Base-by-base conservation (phyloP, 2,113 vertebrate species). In the Rhegmatorhina hoffmannsi region DNA sequence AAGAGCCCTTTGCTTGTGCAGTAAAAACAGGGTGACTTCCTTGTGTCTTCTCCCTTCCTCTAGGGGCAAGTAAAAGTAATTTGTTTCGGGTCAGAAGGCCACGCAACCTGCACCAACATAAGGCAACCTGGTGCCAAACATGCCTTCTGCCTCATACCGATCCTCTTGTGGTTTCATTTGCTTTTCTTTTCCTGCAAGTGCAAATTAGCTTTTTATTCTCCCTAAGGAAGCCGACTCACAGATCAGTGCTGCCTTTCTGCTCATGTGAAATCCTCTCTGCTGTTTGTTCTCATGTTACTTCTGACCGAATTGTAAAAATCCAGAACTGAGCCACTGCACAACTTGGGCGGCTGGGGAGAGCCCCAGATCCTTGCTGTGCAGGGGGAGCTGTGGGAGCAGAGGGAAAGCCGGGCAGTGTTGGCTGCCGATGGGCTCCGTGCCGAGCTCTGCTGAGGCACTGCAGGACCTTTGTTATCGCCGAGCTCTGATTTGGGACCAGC, bases 21-120 rank as follows among this genome's bases (percentile, higher is more conserved):
- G 13, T 50, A 91, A 34, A n/a, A 77, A n/a, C 14, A 5, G 4
- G 4, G 18, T 4, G 3, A 49, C 68, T 89, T 64, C 79, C 59
- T 91, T 3, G 0, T 38, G 8, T 59, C 50, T n/a, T 77, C 40
- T 69, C n/a, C 50, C 56, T 77, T 90, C 47, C 40, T 50, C 38
- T 81, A 0, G 1, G 31, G 47, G 49, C 64, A 92, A 66, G 72
- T 84, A 85, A 70, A 88, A 0, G 1, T 24, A 18, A 46, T 34
- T 81, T 84, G 8, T 68, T 77, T 26, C 53, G 7, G 33, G 87
- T 84, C 76, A 72, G 43, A 18, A 40, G 26, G 68, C 59, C 43
- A 56, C 0, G 0, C 1, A 3, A 23, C 47, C 31, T 50, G n/a
- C 38, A 73, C 44, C 36, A 24, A 46, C 17, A 46, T 20, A 58